Conservation (phyloP, 1,140 invertebrate species). For the Lepidotrigona ventralis region DNA sequence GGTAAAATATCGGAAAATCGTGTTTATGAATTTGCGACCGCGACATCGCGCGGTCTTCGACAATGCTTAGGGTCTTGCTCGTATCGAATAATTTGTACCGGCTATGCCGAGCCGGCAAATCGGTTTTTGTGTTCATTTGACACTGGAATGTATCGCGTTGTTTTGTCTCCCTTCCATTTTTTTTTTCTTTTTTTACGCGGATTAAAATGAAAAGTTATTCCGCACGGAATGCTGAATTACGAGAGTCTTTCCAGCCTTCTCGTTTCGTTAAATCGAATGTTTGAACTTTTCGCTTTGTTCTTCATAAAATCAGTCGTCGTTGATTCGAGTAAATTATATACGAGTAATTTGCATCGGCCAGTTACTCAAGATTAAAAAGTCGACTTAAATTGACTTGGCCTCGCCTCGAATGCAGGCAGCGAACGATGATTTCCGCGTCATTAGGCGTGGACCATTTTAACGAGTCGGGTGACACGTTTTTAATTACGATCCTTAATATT, state of each 20-base stretch:
- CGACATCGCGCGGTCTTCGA: no score
- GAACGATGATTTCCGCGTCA: conserved; percentile 23
- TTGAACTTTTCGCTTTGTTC: neutral
- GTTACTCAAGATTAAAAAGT: neutral
- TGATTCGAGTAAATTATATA: neutral
- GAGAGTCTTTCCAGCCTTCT: no score
- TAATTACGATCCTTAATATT: conserved; percentile 45
- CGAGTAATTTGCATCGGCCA: no score
- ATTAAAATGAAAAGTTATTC: neutral
- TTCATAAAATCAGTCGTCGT: neutral
- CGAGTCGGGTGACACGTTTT: conserved; percentile 36
- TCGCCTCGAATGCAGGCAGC: neutral
- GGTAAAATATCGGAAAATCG: conserved; percentile 30
- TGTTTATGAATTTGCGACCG: neutral
- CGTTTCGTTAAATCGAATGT: neutral
- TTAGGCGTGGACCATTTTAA: conserved; percentile 17
- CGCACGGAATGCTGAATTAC: neutral
- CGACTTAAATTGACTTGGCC: neutral
- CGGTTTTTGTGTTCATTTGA: neutral
- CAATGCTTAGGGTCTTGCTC: neutral
- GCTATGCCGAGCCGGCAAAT: neutral
- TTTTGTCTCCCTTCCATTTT: neutral
- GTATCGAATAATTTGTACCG: neutral
- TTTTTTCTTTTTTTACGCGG: no score
- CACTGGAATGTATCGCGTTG: neutral